Base-by-base conservation (phyloP, 2,797 vertebrate species). In the Oryzias sinensis region DNA sequence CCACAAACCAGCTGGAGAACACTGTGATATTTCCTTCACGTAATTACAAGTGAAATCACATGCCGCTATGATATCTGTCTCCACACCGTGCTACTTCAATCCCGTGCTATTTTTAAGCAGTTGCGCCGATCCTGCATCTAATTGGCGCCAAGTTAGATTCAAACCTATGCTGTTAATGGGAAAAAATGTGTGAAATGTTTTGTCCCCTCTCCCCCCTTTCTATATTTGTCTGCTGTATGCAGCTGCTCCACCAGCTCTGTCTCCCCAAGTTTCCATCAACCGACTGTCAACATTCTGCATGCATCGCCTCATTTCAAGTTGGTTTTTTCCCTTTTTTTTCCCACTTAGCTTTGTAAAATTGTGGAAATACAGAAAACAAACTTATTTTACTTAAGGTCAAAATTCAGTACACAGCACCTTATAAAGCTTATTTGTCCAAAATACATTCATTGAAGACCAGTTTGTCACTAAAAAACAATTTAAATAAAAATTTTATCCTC, bases 111-210 rank as follows among this genome's bases (percentile, higher is more conserved):
- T 88, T 83, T 84, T 87, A 84, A 68, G 54, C 20, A 51, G 49
- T 49, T 74, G 80, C 52, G 78, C 76, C 85, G 84, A 80, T 77
- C 83, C 80, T 65, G 71, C 78, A 89, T 78, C 84, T 88, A 89
- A 90, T 88, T 89, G 88, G 88, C 88, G 89, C 88, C 89, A 83
- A 72, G 86, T 87, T 88, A 88, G 87, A 88, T 88, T 91, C 86
- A 88, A 90, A 90, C 88, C 86, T 85, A 84, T 86, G 85, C 77
- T 89, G 89, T 90, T 91, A 90, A 88, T 90, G 88, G 90, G 89
- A 89, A 91, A 90, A 91, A 90, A 91, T 90, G 88, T 90, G 85
- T 84, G 87, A 90, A 90, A 90, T 91, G 89, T 88, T 90, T 90
- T 88, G 88, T 87, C 89, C 81, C 80, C 76, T 64, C 80, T 85